A percentile compares a stretch with the other conserved stretches of the same genome.
These are phyloP conservation scores for Cydia fagiglandana DNA, from an alignment of 1,140 invertebrate genomes.

Conservation along the genomic window DNA sequence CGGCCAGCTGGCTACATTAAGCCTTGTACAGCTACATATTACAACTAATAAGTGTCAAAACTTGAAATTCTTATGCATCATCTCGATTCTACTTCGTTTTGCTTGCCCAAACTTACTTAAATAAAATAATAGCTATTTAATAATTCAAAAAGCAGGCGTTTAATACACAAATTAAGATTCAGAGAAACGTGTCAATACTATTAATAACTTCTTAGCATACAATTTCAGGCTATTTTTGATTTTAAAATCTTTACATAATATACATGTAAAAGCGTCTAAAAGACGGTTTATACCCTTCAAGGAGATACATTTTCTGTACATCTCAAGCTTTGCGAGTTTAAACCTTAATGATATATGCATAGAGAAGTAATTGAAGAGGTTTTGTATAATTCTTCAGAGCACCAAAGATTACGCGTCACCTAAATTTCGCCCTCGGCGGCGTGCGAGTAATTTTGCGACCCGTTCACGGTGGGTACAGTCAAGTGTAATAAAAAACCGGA, in stretches of 20 bases:
- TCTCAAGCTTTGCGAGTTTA: neutral
- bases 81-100: neutral
- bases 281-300: neutral
- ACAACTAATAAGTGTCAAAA: conserved; percentile 9
- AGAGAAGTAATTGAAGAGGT: conserved; percentile 3
- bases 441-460: neutral
- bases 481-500: too few species aligned
- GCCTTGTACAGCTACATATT: neutral
- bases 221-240: neutral
- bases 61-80: neutral
- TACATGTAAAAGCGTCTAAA: neutral
- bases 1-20: neutral
- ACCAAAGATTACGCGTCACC: neutral
- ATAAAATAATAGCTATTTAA: neutral
- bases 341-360: neutral
- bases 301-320: neutral
- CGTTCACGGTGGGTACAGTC: neutral
- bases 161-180: neutral
- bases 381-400: conserved; percentile 10
- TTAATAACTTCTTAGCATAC: neutral
- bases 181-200: neutral
- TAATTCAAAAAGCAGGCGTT: neutral
- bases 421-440: neutral
- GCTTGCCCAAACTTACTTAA: neutral
- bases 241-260: neutral